Evolutionary conservation across 2,888 invertebrate genomes (phyloP), one percentile per base, ranked within the genome.

Genomic region (Lasioglossum zephyrum): DNA sequence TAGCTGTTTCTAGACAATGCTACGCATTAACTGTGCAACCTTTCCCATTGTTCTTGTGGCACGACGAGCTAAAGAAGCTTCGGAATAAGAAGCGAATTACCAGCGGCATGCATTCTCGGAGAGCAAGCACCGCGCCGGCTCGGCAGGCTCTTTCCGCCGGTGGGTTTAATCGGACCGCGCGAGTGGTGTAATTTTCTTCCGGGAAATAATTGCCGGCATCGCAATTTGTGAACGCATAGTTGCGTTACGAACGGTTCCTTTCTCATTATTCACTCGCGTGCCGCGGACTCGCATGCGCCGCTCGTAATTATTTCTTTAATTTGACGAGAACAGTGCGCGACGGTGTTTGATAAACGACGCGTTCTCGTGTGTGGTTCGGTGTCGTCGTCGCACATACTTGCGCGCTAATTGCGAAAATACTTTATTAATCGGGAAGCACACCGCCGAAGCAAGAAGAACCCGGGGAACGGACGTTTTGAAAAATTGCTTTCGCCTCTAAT

Each of bases 271-370:
- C 60, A 31, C 31, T 63, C 63, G 63, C 63, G 31, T 31, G 63
- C 63, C 16, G 31, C 63, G 6, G n/a, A 36, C 13, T 5, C n/a
- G 44, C 6, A 9, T 18, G 18, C 73, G 78, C n/a, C 47, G 16
- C 0, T 16, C 26, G 39, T 44, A 70, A 74, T 47, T 70, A 39
- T 80, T 82, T 70, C 57, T 69, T 73, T 70, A 80, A 80, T 70
- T 80, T 31, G 57, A 26, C 22, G 26, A 31, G 47, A 57, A 57
- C 11, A 49, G 73, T 16, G 31, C 41, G 9, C 49, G 39, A 4
- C 66, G 26, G 18, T 26, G 63, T 66, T 79, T 66, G 47, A 79
- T 73, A 74, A 79, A 79, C 47, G 72, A 73, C 79, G 36, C 44
- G 16, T 66, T 66, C n/a, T 49, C 47, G 31, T 22, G 57, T n/a